Evolutionary conservation across 1,140 invertebrate genomes (phyloP), one percentile per base, ranked within the genome.

Genomic region (Drosophila micromelanica): DNA sequence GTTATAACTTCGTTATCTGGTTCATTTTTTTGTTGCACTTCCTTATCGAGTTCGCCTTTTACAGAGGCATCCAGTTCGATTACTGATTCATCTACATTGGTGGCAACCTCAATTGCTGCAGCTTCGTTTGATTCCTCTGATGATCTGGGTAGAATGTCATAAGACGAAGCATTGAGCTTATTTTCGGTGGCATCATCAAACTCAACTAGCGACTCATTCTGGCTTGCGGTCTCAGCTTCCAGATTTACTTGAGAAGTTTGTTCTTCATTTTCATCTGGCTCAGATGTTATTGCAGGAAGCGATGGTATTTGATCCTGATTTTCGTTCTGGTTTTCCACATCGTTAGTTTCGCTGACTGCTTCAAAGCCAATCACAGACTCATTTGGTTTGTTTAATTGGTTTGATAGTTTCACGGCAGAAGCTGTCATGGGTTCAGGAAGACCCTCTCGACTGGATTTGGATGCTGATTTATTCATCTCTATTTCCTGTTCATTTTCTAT

Each of bases 41-140:
- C 23, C 0, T 37, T 11, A 12, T 40, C 12, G 11, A 5, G 15
- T 38, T 57, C 23, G 13, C 1, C 6, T 32, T 12, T 5, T 6
- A 51, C 40, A 30, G 57, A 38, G 2, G 13, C 38, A 52, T 61
- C 27, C n/a, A 45, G 6, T 23, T 60, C 35, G 57, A 30, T 20
- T 2, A 32, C 7, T 7, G 63, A 40, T 0, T 35, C 17, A 17
- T 35, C 15, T 4, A 13, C 13, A 27, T 9, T 61, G 1, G 3
- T 9, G 1, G n/a, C 23, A 32, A 13, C n/a, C 1, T 12, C 23
- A 30, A n/a, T 7, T 9, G 5, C 46, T 3, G 5, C 1, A 23
- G 15, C 30, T 15, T 42, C 23, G 12, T 23, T 27, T 27, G 13
- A 8, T n/a, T 62, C 42, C 35, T 32, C 32, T 32, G 32, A 37